Conservation (phyloP, 1,140 invertebrate species). For the Solen grandis region DNA sequence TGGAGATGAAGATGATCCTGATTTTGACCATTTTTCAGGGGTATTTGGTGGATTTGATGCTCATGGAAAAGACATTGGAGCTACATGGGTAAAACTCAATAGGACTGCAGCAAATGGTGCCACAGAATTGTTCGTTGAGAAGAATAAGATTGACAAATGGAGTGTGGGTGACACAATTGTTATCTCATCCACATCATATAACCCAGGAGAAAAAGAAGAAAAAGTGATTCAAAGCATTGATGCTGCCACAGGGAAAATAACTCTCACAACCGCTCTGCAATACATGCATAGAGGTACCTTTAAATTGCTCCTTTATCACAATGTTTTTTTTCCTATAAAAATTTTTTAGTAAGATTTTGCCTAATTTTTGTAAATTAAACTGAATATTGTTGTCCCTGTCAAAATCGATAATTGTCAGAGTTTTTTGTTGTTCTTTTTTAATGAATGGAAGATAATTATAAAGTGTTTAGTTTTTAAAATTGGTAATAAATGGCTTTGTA, state of each 20-base stretch:
- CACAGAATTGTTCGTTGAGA: constrained; percentile 53
- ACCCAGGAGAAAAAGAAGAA: constrained; percentile 69
- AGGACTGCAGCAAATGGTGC: constrained; percentile 61
- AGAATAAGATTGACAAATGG: constrained; percentile 66
- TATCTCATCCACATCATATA: constrained; percentile 72
- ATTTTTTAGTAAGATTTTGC: too few species aligned
- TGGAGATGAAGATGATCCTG: too few species aligned
- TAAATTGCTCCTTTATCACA: too few species aligned
- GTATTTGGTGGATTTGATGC: constrained; percentile 67
- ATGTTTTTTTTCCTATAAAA: too few species aligned
- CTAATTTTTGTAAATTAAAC: too few species aligned
- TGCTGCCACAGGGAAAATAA: constrained; percentile 62
- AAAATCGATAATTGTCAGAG: too few species aligned
- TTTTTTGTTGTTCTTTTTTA: too few species aligned
- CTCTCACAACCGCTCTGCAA: constrained; percentile 58
- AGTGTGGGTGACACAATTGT: constrained; percentile 71
- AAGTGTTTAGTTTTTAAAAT: too few species aligned
- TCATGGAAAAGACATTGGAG: constrained; percentile 52
- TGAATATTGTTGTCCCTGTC: too few species aligned
- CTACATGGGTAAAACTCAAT: constrained; percentile 68
- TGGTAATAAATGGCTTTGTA: too few species aligned
- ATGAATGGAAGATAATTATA: too few species aligned
- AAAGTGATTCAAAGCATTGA: constrained; percentile 65
- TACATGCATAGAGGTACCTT: constrained; percentile 60
- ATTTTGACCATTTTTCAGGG: constrained; percentile 32